Evolutionary conservation across 2,797 vertebrate genomes (phyloP), one percentile per base, ranked within the genome.

Genomic region (Lagodon rhomboides): DNA sequence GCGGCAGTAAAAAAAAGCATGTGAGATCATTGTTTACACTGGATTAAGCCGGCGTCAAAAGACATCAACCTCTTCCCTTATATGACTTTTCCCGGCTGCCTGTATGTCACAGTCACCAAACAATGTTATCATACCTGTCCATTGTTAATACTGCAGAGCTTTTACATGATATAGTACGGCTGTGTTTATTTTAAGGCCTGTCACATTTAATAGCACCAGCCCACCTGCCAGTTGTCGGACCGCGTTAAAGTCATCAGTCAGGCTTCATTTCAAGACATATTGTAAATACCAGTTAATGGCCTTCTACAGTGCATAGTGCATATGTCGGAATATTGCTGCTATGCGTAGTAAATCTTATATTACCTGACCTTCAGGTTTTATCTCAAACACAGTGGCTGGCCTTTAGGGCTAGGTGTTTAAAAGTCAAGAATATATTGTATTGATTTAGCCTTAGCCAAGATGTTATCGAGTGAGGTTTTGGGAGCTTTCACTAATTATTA

Each of bases 171-270:
- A 71, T 75, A 70, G 58, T 73, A 54, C n/a, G 67, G 70, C 80
- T 75, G 80, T 91, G 90, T 91, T 94, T 92, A 90, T 93, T 91
- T 92, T 92, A 92, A 84, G 80, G 70, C 75, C 90, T 77, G 78
- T 86, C 83, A 81, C 58, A 47, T 89, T 85, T 90, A 89, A 93
- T 85, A 82, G 85, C 78, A 53, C 63, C 70, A 43, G 77, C 74
- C 82, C 81, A 89, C 83, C 80, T 88, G 79, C 77, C 78, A 82
- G 79, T 78, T 79, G 78, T 85, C 85, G 68, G 79, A 81, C 77
- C 38, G 75, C 71, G 78, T 83, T 71, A 82, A 73, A 85, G 77
- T 85, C 85, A 77, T 89, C 82, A 82, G 72, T 83, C 68, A 68
- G 66, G 77, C 73, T 87, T 91, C 77, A 80, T 88, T 89, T 93